These are phyloP conservation scores for Dioctria linearis DNA, from an alignment of 2,888 invertebrate genomes.

Conservation along the genomic window DNA sequence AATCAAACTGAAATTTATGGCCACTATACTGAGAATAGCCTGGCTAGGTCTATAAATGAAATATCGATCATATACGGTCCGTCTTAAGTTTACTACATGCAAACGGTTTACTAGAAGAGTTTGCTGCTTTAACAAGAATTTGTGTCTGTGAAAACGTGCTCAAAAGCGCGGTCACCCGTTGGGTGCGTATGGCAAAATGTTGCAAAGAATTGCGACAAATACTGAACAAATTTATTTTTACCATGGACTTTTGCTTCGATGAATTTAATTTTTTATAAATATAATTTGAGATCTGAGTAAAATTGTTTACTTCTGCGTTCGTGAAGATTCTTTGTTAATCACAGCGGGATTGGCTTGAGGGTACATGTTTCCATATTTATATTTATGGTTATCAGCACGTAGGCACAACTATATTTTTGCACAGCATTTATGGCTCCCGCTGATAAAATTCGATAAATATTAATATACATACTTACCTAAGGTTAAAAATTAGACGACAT, in stretches of 20 bases:
- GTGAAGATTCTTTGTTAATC: neutral
- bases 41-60: constrained; percentile 37
- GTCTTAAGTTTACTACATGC: constrained; percentile 3
- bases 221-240: constrained; percentile 46
- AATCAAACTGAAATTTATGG: constrained; percentile 43
- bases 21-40: constrained; percentile 21
- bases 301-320: too few relatives aligned
- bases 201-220: constrained; percentile 53
- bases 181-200: constrained; percentile 52
- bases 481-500: constrained; percentile 12
- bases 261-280: neutral
- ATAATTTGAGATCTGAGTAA: too few relatives aligned
- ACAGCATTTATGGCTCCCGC: neutral
- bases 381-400: neutral
- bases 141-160: neutral
- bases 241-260: neutral
- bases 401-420: neutral
- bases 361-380: neutral
- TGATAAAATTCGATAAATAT: constrained; percentile 1
- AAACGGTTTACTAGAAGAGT: constrained; percentile 8
- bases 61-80: constrained; percentile 24
- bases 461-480: neutral
- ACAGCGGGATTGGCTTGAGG: neutral
- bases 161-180: constrained; percentile 38
- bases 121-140: constrained; percentile 4